Percentiles rank a stretch among this genome's conserved stretches.
phyloP scores from a whole-genome alignment of 64 coral and sea anemone species.

The Catalaphyllia jardinei region DNA sequence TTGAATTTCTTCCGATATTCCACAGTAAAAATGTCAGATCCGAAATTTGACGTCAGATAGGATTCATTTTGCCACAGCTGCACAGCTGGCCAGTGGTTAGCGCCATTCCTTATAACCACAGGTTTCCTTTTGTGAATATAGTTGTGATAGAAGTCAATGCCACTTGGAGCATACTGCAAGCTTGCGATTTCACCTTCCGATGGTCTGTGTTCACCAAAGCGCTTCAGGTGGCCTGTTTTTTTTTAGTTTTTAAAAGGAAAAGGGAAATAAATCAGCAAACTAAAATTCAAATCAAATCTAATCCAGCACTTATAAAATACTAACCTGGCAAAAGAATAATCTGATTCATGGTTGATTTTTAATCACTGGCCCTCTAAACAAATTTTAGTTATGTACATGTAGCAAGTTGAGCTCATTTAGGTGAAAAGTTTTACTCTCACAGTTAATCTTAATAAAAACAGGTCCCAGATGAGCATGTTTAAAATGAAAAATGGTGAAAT shows the following conservation, averaged over 20 bases:
- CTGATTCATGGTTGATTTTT: no score
- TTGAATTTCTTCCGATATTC: constrained; percentile 88
- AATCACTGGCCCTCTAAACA: no score
- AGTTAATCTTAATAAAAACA: no score
- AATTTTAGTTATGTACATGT: no score
- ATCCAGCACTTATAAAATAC: no score
- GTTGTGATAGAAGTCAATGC: constrained; percentile 86
- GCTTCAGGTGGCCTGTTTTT: constrained; percentile 72
- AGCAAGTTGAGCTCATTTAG: no score
- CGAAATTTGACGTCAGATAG: constrained; percentile 78
- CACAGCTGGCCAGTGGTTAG: constrained; percentile 84
- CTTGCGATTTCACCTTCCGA: constrained; percentile 48
- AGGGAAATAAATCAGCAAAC: no score
- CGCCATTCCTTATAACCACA: constrained; percentile 78
- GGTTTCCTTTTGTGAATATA: constrained; percentile 81
- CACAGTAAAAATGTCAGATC: constrained; percentile 71
- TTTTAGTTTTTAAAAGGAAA: no score
- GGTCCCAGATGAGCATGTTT: no score
- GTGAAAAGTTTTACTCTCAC: no score
- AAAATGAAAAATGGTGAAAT: no score
- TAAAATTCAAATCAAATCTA: no score
- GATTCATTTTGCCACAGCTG: constrained; percentile 86
- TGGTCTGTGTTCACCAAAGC: constrained; percentile 61
- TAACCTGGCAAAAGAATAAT: background rate
- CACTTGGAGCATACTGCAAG: constrained; percentile 85